Evolutionary conservation across 2,113 vertebrate genomes (phyloP).

Genomic region (Acrocephalus arundinaceus): DNA sequence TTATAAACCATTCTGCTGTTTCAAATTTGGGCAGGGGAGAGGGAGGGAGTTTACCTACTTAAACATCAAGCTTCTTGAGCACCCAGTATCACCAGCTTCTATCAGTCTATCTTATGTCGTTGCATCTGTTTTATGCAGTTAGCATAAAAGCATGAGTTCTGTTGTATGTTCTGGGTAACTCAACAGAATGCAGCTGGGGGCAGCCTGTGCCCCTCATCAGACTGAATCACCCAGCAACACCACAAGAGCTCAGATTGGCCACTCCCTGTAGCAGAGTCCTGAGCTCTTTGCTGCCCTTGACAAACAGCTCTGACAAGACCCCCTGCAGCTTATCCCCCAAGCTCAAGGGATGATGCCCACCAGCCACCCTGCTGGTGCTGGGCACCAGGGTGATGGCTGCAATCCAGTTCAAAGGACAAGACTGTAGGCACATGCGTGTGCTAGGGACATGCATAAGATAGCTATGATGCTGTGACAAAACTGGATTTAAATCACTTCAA

Average conservation of each 20-base stretch:
- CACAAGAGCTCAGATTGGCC: rapidly evolving
- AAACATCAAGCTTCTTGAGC: background rate
- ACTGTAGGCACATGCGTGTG: background rate
- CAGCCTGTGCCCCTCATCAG: background rate
- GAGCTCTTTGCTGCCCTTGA: background rate
- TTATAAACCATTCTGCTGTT: background rate
- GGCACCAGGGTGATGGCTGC: background rate
- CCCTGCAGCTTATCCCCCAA: background rate
- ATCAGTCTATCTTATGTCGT: background rate
- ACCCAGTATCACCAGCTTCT: background rate
- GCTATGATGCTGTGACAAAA: background rate
- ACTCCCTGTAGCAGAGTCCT: background rate
- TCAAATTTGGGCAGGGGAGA: background rate
- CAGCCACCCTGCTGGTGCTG: background rate
- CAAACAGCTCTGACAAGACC: background rate
- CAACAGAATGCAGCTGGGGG: background rate
- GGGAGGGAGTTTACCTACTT: background rate
- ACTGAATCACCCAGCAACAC: background rate
- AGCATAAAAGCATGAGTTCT: background rate
- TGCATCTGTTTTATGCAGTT: background rate
- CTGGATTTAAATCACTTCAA: background rate
- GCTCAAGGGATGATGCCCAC: background rate
- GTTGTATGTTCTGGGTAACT: background rate
- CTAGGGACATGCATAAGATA: background rate
- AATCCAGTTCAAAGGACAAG: background rate